Evolutionary conservation across 2,113 vertebrate genomes (phyloP), one percentile per base, ranked within the genome.

Genomic region (Okapia johnstoni): DNA sequence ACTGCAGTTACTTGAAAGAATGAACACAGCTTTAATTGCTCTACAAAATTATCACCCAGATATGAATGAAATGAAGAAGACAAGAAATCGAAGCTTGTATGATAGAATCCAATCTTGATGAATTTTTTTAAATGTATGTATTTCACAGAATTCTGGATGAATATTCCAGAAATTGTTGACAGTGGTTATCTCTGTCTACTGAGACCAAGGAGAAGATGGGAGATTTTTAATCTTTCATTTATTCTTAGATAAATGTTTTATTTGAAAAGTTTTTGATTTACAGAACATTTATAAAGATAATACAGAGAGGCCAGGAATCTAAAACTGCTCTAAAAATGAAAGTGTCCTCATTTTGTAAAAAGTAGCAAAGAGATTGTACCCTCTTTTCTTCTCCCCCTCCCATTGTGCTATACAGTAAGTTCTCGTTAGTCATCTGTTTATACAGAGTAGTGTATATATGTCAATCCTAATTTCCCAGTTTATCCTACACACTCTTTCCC

Each of bases 111-210:
- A 16, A 25, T 21, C 36, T 13, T 21, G 54, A 8, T 85, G 43
- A 57, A 52, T 7, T 19, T 81, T 81, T 81, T 2, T 0, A 11
- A 55, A 58, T n/a, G 30, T 30, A n/a, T 48, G 14, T 12, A 40
- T 1, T 25, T 60, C 80, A 61, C 81, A 52, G 88, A 91, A 63
- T 79, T 79, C 88, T 85, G 40, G 40, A 40, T 30, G 36, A 66
- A 50, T 63, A 40, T 76, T 57, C 55, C 43, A 79, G 63, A 93
- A 84, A 79, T 33, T 5, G 13, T 73, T 46, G 9, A 25, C 46
- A 36, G 54, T 23, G 23, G 9, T 30, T 33, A 36, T 33, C 36
- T 54, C 46, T 50, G 46, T 77, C 14, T 21, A 12, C 6, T 33
- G 57, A 89, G n/a, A 28, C n/a, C 17, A 19, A 63, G 8, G 40